Conservation (phyloP, 2,113 vertebrate species). For the Ramphastos sulfuratus region DNA sequence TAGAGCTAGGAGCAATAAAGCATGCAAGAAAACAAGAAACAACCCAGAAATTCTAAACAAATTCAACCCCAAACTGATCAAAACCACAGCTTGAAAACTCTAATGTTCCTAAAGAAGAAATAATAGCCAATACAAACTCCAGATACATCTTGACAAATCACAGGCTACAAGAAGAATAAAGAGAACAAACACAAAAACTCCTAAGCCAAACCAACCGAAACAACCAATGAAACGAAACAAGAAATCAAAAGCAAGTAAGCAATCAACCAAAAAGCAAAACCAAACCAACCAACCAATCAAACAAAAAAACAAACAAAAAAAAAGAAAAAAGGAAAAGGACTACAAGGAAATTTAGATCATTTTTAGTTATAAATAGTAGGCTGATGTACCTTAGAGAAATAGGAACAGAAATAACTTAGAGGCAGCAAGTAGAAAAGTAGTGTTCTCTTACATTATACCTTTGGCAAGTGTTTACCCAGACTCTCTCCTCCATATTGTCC, state of each 20-base stretch:
- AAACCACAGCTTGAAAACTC: background rate
- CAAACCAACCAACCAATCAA: too few species aligned
- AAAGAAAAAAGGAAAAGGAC: too few species aligned
- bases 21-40: background rate
- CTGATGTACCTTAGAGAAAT: background rate
- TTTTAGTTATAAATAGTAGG: background rate
- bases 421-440: background rate
- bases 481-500: background rate
- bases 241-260: background rate
- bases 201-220: background rate
- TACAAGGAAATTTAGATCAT: background rate
- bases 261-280: background rate
- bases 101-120: background rate
- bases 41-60: background rate
- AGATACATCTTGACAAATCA: background rate
- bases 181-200: background rate
- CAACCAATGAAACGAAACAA: background rate
- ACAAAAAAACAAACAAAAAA: background rate
- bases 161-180: background rate
- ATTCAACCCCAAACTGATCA: background rate
- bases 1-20: background rate
- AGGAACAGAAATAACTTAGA: background rate
- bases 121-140: background rate
- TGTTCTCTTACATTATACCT: background rate
- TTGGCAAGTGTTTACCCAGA: background rate